Percentiles rank a stretch among this genome's conserved stretches.
Evolutionary conservation across 2,797 vertebrate genomes (phyloP).

Genomic region (Helicolenus hilgendorfi): DNA sequence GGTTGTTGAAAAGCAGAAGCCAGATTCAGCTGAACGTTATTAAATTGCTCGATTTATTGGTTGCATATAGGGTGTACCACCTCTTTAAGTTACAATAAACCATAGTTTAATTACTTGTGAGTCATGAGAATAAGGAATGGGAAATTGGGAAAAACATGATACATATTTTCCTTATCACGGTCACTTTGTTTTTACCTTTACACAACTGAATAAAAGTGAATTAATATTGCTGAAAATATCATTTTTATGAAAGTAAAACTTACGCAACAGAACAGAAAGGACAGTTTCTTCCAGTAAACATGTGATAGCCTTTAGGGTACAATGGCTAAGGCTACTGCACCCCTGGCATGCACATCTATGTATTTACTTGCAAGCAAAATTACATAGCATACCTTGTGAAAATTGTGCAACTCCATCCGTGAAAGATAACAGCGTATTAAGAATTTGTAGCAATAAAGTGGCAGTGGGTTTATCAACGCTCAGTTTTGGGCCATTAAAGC

Average conservation of each 20-base stretch:
- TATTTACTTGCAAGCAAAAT: constrained; percentile 8
- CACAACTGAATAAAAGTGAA: not conserved
- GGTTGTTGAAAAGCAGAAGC: not conserved
- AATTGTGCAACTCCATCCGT: not conserved
- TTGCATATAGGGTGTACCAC: not conserved
- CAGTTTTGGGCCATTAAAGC: too few relatives aligned
- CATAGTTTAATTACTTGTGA: not conserved
- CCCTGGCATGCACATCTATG: not conserved
- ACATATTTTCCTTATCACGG: not conserved
- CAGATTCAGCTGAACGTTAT: not conserved
- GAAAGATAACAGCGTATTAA: not conserved
- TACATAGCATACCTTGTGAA: not conserved
- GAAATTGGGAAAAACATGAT: not conserved
- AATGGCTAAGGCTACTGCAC: not conserved
- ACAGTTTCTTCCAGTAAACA: not conserved
- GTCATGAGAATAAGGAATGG: not conserved
- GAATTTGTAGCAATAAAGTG: not conserved
- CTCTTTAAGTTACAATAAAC: not conserved
- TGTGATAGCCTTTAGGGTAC: not conserved
- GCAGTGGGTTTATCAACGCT: too few relatives aligned
- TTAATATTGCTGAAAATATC: not conserved
- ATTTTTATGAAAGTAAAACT: not conserved
- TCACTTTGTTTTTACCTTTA: not conserved
- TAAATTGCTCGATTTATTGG: not conserved
- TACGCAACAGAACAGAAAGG: not conserved